A percentile compares a stretch with the other conserved stretches of the same genome.
Conservation (phyloP, 1,140 invertebrate genomes). For the Apis dorsata region DNA sequence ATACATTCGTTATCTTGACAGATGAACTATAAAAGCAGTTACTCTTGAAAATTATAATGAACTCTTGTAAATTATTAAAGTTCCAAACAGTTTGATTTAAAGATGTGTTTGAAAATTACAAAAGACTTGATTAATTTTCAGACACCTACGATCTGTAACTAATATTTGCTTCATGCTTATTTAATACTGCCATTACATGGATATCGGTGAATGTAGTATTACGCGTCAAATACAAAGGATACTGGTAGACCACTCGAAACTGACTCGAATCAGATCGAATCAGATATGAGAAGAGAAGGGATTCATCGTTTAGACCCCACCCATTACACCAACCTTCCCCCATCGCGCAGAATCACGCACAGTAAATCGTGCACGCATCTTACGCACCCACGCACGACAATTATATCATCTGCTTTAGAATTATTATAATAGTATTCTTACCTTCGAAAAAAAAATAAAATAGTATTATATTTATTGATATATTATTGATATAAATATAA, state of each 20-base stretch:
- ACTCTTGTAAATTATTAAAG: not conserved
- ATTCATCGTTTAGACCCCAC: conserved; percentile 47
- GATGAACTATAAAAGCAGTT: conserved; percentile 4
- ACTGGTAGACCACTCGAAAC: conserved; percentile 35
- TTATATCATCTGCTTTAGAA: not conserved
- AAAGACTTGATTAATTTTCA: no score
- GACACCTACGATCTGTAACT: not conserved
- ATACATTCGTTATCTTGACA: conserved; percentile 43
- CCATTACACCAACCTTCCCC: conserved; percentile 30
- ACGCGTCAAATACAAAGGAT: conserved; percentile 28
- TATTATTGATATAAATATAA: not conserved
- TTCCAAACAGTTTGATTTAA: no score
- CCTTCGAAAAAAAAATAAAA: not conserved
- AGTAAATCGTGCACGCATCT: not conserved
- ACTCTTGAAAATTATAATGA: not conserved
- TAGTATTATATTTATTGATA: not conserved
- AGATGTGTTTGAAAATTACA: not conserved
- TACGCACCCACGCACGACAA: conserved; percentile 1
- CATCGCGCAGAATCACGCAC: conserved; percentile 49
- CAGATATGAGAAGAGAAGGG: conserved; percentile 46
- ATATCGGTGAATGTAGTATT: not conserved
- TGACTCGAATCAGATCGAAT: conserved; percentile 42
- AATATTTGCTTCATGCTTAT: not conserved
- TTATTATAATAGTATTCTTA: not conserved
- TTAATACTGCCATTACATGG: conserved; percentile 32